Conservation (phyloP, 2,113 vertebrate genomes). For the Prochilodus magdalenae region DNA sequence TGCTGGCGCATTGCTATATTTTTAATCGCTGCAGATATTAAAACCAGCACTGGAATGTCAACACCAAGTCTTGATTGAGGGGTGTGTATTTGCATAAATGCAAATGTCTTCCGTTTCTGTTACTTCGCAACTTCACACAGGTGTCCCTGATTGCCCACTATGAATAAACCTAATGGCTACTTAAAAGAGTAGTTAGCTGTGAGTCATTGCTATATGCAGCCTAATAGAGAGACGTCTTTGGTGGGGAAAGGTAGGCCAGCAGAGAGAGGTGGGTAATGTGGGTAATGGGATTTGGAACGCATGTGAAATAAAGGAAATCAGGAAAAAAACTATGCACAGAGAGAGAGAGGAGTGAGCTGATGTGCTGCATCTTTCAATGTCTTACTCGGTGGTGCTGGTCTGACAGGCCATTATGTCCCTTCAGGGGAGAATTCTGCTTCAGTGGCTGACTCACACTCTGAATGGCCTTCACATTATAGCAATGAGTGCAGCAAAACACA, state of each 20-base stretch:
- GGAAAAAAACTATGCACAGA: not conserved
- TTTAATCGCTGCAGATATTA: slow-evolving; percentile 36
- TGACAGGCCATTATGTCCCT: slow-evolving; percentile 61
- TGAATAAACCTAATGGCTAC: not conserved
- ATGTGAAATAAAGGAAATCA: not conserved
- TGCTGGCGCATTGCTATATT: not conserved
- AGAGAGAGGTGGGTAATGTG: no score
- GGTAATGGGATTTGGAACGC: no score
- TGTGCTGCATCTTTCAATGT: slow-evolving; percentile 25
- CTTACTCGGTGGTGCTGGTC: slow-evolving; percentile 41
- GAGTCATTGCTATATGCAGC: not conserved
- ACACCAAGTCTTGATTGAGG: not conserved
- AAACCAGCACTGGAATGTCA: slow-evolving; percentile 20
- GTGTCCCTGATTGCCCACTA: not conserved
- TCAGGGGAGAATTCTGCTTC: slow-evolving; percentile 40
- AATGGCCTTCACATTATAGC: not conserved
- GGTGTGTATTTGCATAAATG: not conserved
- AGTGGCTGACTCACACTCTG: slow-evolving; percentile 7
- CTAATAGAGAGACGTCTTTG: not conserved
- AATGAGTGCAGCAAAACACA: no score
- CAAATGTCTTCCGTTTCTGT: not conserved
- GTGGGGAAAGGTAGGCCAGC: no score
- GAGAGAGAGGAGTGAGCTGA: slow-evolving; percentile 17
- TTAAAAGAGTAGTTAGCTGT: not conserved
- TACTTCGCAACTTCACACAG: not conserved